Percentiles rank a stretch among this genome's conserved stretches.
Conservation (phyloP, 2,113 vertebrate species). For the Piprites chloris region DNA sequence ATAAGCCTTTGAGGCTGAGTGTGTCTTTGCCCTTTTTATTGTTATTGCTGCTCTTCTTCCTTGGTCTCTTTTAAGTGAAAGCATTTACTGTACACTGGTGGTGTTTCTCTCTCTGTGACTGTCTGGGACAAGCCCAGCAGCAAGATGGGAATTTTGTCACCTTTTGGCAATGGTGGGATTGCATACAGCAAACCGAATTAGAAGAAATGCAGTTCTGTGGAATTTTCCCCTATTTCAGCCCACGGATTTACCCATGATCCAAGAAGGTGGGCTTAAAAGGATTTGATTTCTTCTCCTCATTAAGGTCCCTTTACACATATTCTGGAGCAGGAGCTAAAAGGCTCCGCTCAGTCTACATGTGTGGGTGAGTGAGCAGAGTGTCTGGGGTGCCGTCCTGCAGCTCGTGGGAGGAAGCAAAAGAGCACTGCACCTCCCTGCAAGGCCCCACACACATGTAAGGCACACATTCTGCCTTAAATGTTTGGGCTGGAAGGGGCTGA, state of each 20-base stretch:
- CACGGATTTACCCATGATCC: not conserved
- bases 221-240: not conserved
- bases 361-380: not conserved
- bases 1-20: slow-evolving; percentile 32
- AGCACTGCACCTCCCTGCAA: not conserved
- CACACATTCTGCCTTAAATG: not conserved
- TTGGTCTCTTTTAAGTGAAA: not conserved
- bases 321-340: not conserved
- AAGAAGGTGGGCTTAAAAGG: not conserved
- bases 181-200: not conserved
- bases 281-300: not conserved
- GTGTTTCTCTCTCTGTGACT: not conserved
- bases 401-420: not conserved
- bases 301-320: not conserved
- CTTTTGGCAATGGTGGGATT: not conserved
- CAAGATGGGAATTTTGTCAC: not conserved
- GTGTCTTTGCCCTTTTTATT: slow-evolving; percentile 22
- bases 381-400: not conserved
- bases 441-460: rapidly evolving
- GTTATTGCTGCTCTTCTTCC: not conserved
- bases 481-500: not conserved
- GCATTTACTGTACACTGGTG: not conserved
- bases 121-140: not conserved
- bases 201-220: not conserved
- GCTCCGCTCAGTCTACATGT: not conserved